Percentiles rank a stretch among this genome's conserved stretches.
Conservation (phyloP, 2,113 vertebrate genomes). For the Aegithalos caudatus region DNA sequence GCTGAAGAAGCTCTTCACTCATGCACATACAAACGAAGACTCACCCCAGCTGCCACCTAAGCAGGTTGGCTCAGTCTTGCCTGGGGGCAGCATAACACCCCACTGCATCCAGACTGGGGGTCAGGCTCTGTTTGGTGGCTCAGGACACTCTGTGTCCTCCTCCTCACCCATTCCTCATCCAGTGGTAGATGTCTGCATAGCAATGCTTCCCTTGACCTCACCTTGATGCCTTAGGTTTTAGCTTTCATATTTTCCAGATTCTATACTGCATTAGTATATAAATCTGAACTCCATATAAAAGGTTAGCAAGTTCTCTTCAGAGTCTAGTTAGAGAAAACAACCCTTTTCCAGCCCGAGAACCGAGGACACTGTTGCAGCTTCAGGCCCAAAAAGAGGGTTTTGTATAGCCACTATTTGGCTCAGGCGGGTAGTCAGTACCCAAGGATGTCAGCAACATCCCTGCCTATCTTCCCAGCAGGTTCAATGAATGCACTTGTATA, state of each 20-base stretch:
- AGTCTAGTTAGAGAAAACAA: neutral
- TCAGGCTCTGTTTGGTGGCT: neutral
- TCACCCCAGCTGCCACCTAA: neutral
- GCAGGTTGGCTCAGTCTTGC: neutral
- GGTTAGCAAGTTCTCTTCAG: neutral
- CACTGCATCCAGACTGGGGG: neutral
- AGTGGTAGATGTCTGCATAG: neutral
- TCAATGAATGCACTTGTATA: neutral
- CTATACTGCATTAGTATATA: neutral
- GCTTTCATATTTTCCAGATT: neutral
- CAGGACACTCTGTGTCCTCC: neutral
- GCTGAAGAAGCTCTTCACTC: neutral
- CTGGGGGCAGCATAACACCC: fast-evolving
- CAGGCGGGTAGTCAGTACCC: neutral
- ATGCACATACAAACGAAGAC: neutral
- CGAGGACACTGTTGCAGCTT: neutral
- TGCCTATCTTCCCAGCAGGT: neutral
- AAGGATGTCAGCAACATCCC: neutral
- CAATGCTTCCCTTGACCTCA: neutral
- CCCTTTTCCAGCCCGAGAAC: neutral
- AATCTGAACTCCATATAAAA: neutral
- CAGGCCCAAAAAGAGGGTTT: neutral
- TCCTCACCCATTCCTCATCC: neutral
- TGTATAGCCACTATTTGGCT: neutral
- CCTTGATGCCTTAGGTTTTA: neutral